Conservation (phyloP, 2,888 invertebrate genomes). For the Villa cingulata region DNA sequence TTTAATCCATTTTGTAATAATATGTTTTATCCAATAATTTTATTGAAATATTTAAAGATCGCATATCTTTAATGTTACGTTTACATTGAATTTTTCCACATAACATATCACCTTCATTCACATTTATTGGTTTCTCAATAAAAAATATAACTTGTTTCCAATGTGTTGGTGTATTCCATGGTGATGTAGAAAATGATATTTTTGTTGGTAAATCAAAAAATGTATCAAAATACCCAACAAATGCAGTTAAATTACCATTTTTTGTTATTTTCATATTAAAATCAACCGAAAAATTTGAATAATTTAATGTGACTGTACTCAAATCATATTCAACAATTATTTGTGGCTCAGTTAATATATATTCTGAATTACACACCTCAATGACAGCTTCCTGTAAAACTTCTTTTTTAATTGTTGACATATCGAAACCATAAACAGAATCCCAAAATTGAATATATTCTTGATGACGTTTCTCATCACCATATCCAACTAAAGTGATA, state of each 20-base stretch:
- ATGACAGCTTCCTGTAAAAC: constrained; percentile 66
- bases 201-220: constrained; percentile 56
- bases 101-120: constrained; percentile 50
- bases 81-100: constrained; percentile 59
- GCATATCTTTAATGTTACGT: constrained; percentile 57
- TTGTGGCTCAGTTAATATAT: constrained; percentile 52
- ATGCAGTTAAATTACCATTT: constrained; percentile 58
- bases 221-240: constrained; percentile 86
- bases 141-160: constrained; percentile 78
- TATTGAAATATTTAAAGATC: constrained; percentile 59
- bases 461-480: constrained; percentile 58
- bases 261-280: constrained; percentile 52
- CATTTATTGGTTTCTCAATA: constrained; percentile 54
- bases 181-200: constrained; percentile 55
- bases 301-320: constrained; percentile 53
- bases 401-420: constrained; percentile 79
- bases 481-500: constrained; percentile 66
- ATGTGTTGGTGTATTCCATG: constrained; percentile 51
- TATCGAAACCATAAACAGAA: constrained; percentile 85
- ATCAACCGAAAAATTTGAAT: constrained; percentile 55
- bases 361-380: constrained; percentile 44
- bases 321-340: constrained; percentile 61
- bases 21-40: constrained; percentile 46
- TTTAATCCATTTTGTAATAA: constrained; percentile 50
- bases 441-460: constrained; percentile 77